A percentile compares a stretch with the other conserved stretches of the same genome.
Conservation (phyloP, 2,113 vertebrate genomes). For the Callithrix jacchus region DNA sequence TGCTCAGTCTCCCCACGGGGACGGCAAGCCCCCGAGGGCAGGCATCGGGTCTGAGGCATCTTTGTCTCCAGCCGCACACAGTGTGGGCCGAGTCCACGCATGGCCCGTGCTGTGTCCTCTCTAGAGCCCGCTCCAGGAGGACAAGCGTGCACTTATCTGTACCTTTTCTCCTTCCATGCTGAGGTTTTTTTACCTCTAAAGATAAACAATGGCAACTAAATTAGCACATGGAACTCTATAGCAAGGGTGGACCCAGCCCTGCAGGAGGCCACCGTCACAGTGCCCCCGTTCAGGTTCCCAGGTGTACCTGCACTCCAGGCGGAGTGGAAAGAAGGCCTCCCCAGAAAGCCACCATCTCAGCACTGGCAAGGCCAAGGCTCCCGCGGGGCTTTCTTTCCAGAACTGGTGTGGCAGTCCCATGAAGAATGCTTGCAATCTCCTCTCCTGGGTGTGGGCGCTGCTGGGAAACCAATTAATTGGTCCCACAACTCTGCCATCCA, state of each 20-base stretch:
- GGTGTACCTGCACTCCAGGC: not conserved
- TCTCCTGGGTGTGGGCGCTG: not conserved
- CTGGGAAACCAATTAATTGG: slow-evolving; percentile 78
- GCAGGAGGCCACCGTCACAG: too few relatives aligned
- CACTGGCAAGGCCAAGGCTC: not conserved
- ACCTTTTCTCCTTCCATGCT: not conserved
- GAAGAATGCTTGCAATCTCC: not conserved
- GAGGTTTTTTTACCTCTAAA: accelerated
- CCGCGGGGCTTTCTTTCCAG: not conserved
- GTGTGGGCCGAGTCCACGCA: accelerated
- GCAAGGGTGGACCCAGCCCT: accelerated
- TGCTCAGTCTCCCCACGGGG: accelerated
- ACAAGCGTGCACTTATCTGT: accelerated
- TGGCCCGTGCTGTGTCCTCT: not conserved
- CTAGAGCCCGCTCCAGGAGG: not conserved
- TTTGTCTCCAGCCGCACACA: accelerated
- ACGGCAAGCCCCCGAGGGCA: accelerated
- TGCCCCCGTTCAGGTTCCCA: accelerated
- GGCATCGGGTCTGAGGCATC: accelerated
- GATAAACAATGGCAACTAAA: not conserved
- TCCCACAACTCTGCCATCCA: slow-evolving; percentile 71
- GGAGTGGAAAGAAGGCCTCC: accelerated
- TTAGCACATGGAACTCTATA: not conserved
- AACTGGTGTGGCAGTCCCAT: not conserved
- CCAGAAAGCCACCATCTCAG: accelerated